Conservation (phyloP, 2,113 vertebrate genomes). For the Todiramphus saurophagus region DNA sequence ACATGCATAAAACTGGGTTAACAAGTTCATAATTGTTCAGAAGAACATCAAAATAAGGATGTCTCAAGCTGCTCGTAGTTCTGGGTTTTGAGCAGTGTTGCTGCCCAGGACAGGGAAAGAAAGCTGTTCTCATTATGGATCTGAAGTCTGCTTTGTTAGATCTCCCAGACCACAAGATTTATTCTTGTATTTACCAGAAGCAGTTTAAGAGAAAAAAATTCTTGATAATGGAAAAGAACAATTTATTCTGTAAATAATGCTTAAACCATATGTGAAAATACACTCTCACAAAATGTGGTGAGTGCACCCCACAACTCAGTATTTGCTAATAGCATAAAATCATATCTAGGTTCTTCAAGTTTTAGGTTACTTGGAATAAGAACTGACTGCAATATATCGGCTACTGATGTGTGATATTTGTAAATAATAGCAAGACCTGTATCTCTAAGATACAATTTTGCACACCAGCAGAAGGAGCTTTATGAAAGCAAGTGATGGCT, state of each 20-base stretch:
- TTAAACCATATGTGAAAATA: neutral
- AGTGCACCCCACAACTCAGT: neutral
- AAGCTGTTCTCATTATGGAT: neutral
- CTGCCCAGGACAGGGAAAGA: neutral
- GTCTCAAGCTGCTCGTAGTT: neutral
- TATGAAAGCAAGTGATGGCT: neutral
- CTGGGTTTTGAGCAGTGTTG: neutral
- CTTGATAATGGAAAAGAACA: neutral
- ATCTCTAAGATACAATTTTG: neutral
- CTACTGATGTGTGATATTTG: neutral
- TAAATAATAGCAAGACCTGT: neutral
- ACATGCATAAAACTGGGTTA: neutral
- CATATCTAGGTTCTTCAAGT: neutral
- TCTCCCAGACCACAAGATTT: neutral
- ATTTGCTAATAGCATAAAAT: neutral
- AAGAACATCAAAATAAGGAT: neutral
- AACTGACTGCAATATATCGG: neutral
- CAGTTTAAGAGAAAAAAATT: neutral
- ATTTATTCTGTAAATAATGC: neutral
- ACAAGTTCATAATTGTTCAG: neutral
- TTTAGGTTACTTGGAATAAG: neutral
- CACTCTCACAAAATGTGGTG: fast-evolving
- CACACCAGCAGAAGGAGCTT: neutral
- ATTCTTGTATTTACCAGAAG: neutral
- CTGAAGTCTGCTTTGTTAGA: neutral